phyloP scores from a whole-genome alignment of 2,888 invertebrate genomes.

The Melangyna quadrimaculata region DNA sequence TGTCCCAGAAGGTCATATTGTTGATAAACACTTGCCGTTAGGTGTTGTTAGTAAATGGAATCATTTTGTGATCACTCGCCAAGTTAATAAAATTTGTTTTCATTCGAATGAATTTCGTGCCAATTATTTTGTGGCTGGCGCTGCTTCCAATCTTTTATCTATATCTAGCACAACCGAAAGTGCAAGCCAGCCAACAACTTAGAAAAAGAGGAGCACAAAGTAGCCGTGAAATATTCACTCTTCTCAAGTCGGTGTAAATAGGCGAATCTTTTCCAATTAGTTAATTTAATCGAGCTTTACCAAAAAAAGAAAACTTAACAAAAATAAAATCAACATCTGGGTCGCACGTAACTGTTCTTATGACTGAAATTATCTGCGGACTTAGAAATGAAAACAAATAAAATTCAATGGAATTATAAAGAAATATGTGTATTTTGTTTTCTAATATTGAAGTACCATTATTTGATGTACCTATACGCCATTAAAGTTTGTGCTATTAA shows the following conservation, averaged over 20 bases:
- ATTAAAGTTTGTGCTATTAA: no score
- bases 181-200: slow-evolving; percentile 15
- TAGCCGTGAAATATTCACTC: slow-evolving; percentile 62
- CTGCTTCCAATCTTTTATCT: slow-evolving; percentile 22
- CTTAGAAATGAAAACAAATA: no score
- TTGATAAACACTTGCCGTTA: not conserved
- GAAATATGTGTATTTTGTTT: no score
- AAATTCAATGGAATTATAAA: no score
- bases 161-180: slow-evolving; percentile 24
- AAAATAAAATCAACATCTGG: not conserved
- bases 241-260: slow-evolving; percentile 39
- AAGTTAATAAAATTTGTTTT: slow-evolving; percentile 60
- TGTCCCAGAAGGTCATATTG: slow-evolving; percentile 21
- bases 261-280: slow-evolving; percentile 59
- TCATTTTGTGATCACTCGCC: slow-evolving; percentile 43
- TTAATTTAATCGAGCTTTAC: slow-evolving; percentile 55
- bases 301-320: not conserved
- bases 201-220: slow-evolving; percentile 18
- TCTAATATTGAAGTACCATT: no score
- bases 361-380: not conserved
- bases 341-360: not conserved
- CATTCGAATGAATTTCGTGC: slow-evolving; percentile 55
- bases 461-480: no score
- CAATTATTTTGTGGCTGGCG: slow-evolving; percentile 28
- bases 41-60: slow-evolving; percentile 23